Conservation (phyloP, 2,888 invertebrate genomes). For the Pterostichus madidus region DNA sequence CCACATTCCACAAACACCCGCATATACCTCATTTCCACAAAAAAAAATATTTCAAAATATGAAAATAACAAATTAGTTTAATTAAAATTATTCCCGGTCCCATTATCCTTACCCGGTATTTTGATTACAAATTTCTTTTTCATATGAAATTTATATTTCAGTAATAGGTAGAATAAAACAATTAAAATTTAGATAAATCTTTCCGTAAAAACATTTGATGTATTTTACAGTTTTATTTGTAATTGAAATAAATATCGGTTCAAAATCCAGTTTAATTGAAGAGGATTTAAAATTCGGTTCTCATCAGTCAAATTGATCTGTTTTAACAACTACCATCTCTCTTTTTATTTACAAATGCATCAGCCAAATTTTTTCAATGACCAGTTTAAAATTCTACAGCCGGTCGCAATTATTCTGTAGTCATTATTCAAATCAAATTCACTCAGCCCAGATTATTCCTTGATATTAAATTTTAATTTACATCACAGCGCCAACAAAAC, state of each 20-base stretch:
- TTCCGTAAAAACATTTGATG: no score
- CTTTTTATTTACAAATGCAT: constrained; percentile 11
- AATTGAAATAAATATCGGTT: constrained; percentile 2
- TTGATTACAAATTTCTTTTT: no score
- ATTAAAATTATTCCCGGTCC: no score
- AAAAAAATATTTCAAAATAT: no score
- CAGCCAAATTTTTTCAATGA: neutral
- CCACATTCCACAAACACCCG: no score
- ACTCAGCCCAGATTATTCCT: constrained; percentile 24
- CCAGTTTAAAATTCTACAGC: neutral
- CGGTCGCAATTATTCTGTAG: constrained; percentile 9
- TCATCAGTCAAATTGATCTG: constrained; percentile 37
- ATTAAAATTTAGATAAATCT: no score
- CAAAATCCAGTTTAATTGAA: constrained; percentile 37
- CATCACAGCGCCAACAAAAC: constrained; percentile 28
- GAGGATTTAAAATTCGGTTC: constrained; percentile 24
- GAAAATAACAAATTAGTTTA: no score
- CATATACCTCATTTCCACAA: no score
- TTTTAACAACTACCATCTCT: constrained; percentile 16
- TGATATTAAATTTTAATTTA: constrained; percentile 45
- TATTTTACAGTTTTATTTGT: constrained; percentile 8
- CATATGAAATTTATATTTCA: no score
- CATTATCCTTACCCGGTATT: no score
- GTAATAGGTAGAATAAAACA: no score
- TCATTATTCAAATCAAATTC: constrained; percentile 37